Percentiles rank a stretch among this genome's conserved stretches.
phyloP scores from a whole-genome alignment of 2,888 invertebrate species.

The Thera britannica region DNA sequence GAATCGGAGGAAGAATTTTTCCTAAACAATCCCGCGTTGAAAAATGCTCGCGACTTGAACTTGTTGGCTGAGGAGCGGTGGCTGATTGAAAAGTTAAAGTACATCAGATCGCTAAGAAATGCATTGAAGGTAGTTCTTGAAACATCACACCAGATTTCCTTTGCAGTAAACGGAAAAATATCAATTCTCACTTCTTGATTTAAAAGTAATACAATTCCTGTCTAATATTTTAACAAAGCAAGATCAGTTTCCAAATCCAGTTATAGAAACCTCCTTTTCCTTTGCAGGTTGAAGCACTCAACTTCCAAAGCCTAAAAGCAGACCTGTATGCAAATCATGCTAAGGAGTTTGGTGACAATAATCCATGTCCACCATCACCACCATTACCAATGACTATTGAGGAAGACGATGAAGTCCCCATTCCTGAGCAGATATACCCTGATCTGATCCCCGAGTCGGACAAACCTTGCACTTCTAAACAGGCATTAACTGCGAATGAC shows the following conservation, averaged over 20 bases:
- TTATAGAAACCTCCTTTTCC: background rate
- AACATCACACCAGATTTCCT: background rate
- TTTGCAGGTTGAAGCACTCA: constrained; percentile 23
- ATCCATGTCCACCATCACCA: background rate
- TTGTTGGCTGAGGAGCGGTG: constrained; percentile 26
- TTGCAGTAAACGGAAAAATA: too few relatives aligned
- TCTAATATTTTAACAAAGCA: too few relatives aligned
- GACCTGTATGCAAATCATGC: constrained; percentile 12
- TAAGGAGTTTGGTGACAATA: constrained; percentile 4
- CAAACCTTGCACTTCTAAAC: background rate
- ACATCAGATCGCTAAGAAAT: constrained; percentile 22
- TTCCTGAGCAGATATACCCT: constrained; percentile 17
- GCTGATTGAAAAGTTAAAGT: constrained; percentile 19
- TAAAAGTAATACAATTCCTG: too few relatives aligned
- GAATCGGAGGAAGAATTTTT: background rate
- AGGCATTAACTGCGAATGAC: background rate
- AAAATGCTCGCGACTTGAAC: constrained; percentile 21
- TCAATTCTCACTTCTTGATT: too few relatives aligned
- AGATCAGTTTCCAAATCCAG: too few relatives aligned
- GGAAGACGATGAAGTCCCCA: constrained; percentile 6
- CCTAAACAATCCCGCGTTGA: background rate
- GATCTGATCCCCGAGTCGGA: background rate
- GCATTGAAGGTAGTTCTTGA: constrained; percentile 20
- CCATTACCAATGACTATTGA: background rate
- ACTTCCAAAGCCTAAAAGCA: constrained; percentile 24